A percentile compares a stretch with the other conserved stretches of the same genome.
Conservation (phyloP, 1,140 invertebrate genomes). For the Xylocopa sonorina region DNA sequence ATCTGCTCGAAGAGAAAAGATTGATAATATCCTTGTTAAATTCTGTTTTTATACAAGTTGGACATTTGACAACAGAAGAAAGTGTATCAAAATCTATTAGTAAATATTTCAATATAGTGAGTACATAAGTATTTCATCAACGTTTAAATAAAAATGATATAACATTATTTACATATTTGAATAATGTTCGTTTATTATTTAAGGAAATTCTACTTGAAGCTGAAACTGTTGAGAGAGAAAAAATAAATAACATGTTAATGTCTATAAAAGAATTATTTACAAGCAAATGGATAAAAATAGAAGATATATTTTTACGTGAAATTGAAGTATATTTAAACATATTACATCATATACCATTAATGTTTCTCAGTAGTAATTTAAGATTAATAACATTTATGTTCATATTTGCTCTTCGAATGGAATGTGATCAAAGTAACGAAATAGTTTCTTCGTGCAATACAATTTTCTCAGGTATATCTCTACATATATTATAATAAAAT, state of each 20-base stretch:
- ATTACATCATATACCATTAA: slow-evolving; percentile 65
- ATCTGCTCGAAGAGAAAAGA: slow-evolving; percentile 62
- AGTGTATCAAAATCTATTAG: slow-evolving; percentile 57
- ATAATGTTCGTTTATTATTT: slow-evolving; percentile 22
- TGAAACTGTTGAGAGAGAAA: slow-evolving; percentile 46
- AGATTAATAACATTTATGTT: slow-evolving; percentile 66
- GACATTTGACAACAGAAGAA: slow-evolving; percentile 35
- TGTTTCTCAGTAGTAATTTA: slow-evolving; percentile 59
- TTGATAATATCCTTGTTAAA: slow-evolving; percentile 59
- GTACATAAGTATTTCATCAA: slow-evolving; percentile 34
- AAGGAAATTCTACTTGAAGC: slow-evolving; percentile 57
- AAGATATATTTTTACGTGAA: slow-evolving; percentile 32
- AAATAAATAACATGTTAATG: slow-evolving; percentile 50
- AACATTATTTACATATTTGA: slow-evolving; percentile 25
- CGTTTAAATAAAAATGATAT: slow-evolving; percentile 29
- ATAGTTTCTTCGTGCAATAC: slow-evolving; percentile 59
- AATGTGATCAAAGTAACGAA: slow-evolving; percentile 51
- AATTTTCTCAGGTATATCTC: slow-evolving; percentile 68
- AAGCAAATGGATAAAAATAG: slow-evolving; percentile 54
- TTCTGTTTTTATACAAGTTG: slow-evolving; percentile 60
- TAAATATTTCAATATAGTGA: slow-evolving; percentile 61
- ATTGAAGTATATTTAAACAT: slow-evolving; percentile 66
- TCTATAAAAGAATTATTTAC: slow-evolving; percentile 52
- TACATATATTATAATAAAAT: neutral
- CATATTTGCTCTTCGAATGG: slow-evolving; percentile 66